These are phyloP conservation scores for Acanthisitta chloris DNA, from an alignment of 2,113 vertebrate species.

Conservation along the genomic window DNA sequence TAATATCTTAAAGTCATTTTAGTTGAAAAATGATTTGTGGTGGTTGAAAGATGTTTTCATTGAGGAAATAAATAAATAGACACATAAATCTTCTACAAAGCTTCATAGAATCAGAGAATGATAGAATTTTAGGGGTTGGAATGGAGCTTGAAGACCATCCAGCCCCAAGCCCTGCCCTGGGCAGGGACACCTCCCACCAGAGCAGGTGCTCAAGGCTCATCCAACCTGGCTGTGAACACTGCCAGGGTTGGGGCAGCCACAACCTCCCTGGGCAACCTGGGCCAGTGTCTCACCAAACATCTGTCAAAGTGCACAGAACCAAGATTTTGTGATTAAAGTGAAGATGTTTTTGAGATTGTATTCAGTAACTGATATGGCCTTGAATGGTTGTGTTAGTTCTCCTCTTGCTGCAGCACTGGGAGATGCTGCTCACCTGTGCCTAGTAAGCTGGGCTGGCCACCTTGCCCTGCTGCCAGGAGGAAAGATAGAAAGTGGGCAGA, in stretches of 20 bases:
- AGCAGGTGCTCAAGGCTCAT: too few species aligned
- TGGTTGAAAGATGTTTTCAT: background rate
- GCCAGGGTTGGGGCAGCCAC: too few species aligned
- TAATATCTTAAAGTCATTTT: background rate
- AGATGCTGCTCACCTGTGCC: background rate
- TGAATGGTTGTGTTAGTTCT: background rate
- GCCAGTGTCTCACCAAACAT: too few species aligned
- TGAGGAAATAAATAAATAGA: background rate
- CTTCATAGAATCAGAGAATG: too few species aligned
- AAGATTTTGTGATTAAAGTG: background rate
- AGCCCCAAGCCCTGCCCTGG: too few species aligned
- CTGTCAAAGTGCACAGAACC: background rate
- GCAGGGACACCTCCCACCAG: too few species aligned
- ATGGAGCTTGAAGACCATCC: too few species aligned
- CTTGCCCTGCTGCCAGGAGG: background rate
- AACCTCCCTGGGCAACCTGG: too few species aligned
- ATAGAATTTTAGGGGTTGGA: too few species aligned
- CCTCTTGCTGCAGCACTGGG: background rate
- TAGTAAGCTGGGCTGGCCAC: background rate
- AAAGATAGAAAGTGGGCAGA: background rate
- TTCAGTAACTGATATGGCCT: background rate
- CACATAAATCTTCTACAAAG: background rate
- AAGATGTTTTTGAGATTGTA: background rate
- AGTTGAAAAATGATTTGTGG: fast-evolving
- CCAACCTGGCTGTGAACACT: too few species aligned